Evolutionary conservation across 2,113 vertebrate species (phyloP), one percentile per base, ranked within the genome.

Genomic region (Ornithorhynchus anatinus): DNA sequence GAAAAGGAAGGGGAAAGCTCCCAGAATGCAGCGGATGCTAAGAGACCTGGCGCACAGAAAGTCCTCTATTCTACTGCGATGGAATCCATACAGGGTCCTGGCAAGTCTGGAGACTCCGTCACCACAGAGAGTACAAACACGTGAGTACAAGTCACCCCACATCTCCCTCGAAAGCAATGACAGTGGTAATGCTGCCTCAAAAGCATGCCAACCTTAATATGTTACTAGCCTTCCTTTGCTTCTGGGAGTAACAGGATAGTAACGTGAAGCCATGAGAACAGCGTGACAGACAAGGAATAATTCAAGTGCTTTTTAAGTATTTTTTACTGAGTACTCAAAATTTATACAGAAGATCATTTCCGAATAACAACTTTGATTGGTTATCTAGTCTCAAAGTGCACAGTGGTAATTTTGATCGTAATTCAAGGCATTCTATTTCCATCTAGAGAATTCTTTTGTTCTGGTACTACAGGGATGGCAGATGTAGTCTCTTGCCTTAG

Each of bases 41-140:
- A 94, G 89, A 92, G 96, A 17, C 94, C 93, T 1, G 94, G 94
- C 37, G 92, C 89, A 35, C 98, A 99, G 89, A 96, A 95, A 69
- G 97, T 98, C 75, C 96, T 98, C 32, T 99, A 99, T 87, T 99
- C 98, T 54, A 99, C 98, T 11, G 97, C 98, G 39, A 95, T 99
- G 95, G 98, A 99, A 84, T 99, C 98, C 47, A 99, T 99, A 90
- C 98, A 99, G 83, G 98, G 98, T 56, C 95, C 96, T 38, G 96
- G 96, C 78, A 97, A 95, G 63, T 88, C 96, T 1, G 95, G 94
- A 2, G 96, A 98, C 23, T 94, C 91, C 0, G 35, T 97, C 58
- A 92, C 91, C 69, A 91, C 94, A 14, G 96, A 97, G 51, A 89
- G 93, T 85, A 95, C 95, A 13, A 93, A 96, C 86, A 98, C 96